Base-by-base conservation (phyloP, 2,113 vertebrate species). In the Probosciger aterrimus region DNA sequence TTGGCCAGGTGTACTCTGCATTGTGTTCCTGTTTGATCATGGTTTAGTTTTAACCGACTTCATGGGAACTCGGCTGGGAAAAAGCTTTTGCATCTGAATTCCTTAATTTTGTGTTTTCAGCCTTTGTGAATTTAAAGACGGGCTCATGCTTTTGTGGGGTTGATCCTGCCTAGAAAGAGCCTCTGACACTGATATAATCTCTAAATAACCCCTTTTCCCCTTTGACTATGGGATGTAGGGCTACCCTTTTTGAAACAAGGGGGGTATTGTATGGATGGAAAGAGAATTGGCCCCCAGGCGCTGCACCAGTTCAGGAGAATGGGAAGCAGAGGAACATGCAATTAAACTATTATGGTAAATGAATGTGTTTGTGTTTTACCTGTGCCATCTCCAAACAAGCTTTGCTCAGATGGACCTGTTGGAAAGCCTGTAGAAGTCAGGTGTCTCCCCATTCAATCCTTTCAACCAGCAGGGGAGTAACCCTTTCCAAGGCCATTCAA, bases 271-370 rank as follows among this genome's bases (percentile, higher is more conserved):
- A 57, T 18, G 41, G 84, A 25, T 86, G 76, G 90, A 96, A 96
- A 50, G 89, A 60, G 74, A 96, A 89, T 94, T 95, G 90, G 82
- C 88, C 90, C 79, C 33, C 2, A 3, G 96, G 88, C 37, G 17
- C 85, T 77, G 92, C 93, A 75, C 63, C 16, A 31, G 88, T 81
- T 95, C 22, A 80, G 82, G 82, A 93, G 90, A 82, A 77, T 5
- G 33, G 63, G 35, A 22, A 35, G 18, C 57, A 24, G 35, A 82
- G 67, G 71, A 73, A 60, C 24, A 46, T 93, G 73, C 91, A 96
- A 87, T 95, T 93, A 95, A 85, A 85, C 81, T 92, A 0, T 15
- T 89, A 94, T 68, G 95, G 83, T 86, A 97, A 97, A 96, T 97
- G 43, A 93, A 91, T 81, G 71, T 73, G 96, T 97, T 95, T 90